These are phyloP conservation scores for Flexamia atlantica DNA, from an alignment of 2,888 invertebrate species.

Conservation along the genomic window DNA sequence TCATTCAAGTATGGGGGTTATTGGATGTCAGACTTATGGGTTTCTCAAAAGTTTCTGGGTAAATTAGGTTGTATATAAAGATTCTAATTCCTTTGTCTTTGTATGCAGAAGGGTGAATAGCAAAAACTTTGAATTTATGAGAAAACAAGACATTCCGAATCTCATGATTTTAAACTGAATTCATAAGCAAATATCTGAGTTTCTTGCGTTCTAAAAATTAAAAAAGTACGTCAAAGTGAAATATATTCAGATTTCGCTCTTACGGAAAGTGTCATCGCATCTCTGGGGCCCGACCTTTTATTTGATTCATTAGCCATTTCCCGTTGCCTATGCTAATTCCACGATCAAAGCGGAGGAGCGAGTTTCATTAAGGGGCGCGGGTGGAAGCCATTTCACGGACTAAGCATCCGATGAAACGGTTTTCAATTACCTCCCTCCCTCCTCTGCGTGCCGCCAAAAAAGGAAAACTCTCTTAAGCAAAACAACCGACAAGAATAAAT, in stretches of 20 bases:
- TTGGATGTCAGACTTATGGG: too few species aligned
- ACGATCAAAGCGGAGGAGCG: conserved; percentile 3
- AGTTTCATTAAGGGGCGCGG: conserved; percentile 7
- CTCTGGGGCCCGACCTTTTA: conserved; percentile 1
- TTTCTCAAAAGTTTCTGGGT: too few species aligned
- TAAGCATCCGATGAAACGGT: conserved; percentile 52
- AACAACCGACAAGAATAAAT: conserved; percentile 55
- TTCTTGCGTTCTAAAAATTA: too few species aligned
- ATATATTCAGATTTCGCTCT: not conserved
- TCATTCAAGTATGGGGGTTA: too few species aligned
- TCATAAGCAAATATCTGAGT: too few species aligned
- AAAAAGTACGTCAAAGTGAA: too few species aligned
- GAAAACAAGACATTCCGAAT: too few species aligned
- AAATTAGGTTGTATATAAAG: too few species aligned
- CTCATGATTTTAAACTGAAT: too few species aligned
- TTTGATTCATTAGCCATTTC: conserved; percentile 45
- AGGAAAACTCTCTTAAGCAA: conserved; percentile 50
- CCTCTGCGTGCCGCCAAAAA: not conserved
- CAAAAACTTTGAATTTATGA: too few species aligned
- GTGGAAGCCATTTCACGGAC: conserved; percentile 47
- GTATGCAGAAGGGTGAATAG: too few species aligned
- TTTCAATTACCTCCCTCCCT: conserved; percentile 48
- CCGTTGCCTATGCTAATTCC: conserved; percentile 37
- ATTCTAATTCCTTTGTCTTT: too few species aligned
- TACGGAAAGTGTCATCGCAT: conserved; percentile 1